Percentiles rank a stretch among this genome's conserved stretches.
Conservation (phyloP, 2,888 invertebrate genomes). For the Andrena chrysosceles region DNA sequence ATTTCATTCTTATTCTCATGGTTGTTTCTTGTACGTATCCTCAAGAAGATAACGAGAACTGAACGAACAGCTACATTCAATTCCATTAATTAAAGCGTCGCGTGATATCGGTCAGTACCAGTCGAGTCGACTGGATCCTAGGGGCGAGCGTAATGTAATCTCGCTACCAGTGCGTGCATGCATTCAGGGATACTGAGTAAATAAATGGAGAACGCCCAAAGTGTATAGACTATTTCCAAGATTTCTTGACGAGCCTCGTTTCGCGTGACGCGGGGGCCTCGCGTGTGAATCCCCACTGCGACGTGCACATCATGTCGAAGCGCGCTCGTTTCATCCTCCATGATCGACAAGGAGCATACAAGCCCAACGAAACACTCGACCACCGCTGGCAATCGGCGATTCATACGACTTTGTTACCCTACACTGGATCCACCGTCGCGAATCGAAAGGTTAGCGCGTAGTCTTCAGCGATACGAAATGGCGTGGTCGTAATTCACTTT, state of each 20-base stretch:
- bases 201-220: constrained; percentile 40
- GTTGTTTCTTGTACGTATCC: neutral
- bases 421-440: neutral
- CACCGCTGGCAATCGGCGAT: neutral
- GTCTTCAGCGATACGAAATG: neutral
- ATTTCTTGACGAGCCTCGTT: constrained; percentile 48
- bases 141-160: constrained; percentile 4
- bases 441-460: constrained; percentile 9
- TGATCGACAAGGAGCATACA: constrained; percentile 32
- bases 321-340: constrained; percentile 23
- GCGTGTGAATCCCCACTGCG: constrained; percentile 42
- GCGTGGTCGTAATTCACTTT: neutral
- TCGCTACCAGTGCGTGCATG: constrained; percentile 7
- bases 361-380: neutral
- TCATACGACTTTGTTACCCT: neutral
- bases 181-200: constrained; percentile 33
- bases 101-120: constrained; percentile 35
- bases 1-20: neutral
- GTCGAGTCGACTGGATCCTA: constrained; percentile 1
- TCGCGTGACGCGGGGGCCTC: constrained; percentile 46
- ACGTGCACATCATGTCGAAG: constrained; percentile 27
- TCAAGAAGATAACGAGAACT: neutral
- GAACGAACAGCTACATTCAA: neutral
- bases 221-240: constrained; percentile 40
- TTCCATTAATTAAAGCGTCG: constrained; percentile 22